phyloP scores from a whole-genome alignment of 2,888 invertebrate genomes.

The Leptopilina drosophilae region DNA sequence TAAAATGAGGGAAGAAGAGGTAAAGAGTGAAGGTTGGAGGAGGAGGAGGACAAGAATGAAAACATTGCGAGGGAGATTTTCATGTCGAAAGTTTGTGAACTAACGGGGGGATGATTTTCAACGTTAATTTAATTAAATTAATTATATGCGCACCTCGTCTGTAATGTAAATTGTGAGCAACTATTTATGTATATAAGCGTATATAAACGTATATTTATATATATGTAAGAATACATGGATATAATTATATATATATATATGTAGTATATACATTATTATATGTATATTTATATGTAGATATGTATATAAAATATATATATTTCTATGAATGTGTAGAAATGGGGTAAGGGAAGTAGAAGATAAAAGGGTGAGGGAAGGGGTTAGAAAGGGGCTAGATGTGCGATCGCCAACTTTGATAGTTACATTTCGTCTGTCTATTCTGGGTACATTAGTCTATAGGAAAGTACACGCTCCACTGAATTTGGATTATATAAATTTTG shows the following conservation, averaged over 20 bases:
- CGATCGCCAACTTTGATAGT: conserved; percentile 76
- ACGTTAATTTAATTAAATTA: conserved; percentile 76
- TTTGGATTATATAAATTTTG: conserved; percentile 18
- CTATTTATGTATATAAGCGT: conserved; percentile 4
- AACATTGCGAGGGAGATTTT: conserved; percentile 41
- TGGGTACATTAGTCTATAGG: conserved; percentile 55
- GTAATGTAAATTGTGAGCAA: conserved; percentile 75
- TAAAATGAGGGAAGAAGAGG: conserved; percentile 47
- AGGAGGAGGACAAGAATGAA: conserved; percentile 43
- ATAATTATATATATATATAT: too few species aligned
- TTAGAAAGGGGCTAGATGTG: conserved; percentile 60
- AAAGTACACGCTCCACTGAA: conserved; percentile 31
- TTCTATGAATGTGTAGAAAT: conserved; percentile 49
- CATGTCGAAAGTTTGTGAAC: conserved; percentile 70
- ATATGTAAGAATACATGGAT: conserved; percentile 1
- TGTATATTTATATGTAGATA: too few species aligned
- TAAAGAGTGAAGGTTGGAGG: conserved; percentile 47
- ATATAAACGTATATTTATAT: too few species aligned
- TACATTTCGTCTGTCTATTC: conserved; percentile 73
- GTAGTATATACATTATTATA: too few species aligned
- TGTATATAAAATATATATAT: too few species aligned
- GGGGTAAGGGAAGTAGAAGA: conserved; percentile 38
- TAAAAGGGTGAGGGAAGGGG: conserved; percentile 44
- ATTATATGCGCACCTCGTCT: conserved; percentile 75
- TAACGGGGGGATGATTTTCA: conserved; percentile 71